These are phyloP conservation scores for Seladonia tumulorum DNA, from an alignment of 2,888 invertebrate species.

Conservation along the genomic window DNA sequence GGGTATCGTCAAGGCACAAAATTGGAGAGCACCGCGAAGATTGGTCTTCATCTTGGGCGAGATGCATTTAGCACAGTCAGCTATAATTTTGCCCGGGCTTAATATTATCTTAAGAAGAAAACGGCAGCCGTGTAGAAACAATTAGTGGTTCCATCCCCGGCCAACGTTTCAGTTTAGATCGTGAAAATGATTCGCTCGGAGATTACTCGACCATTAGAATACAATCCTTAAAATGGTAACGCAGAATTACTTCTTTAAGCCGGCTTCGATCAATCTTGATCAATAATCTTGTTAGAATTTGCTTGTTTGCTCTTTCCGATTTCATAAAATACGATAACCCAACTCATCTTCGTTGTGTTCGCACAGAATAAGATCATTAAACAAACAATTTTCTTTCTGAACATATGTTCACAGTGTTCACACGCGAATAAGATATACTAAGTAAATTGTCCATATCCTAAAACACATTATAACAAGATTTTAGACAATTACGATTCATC, in stretches of 20 bases:
- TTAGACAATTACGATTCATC: no score
- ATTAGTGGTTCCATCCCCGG: slow-evolving; percentile 57
- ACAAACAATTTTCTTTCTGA: no score
- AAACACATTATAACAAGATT: no score
- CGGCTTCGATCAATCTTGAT: no score
- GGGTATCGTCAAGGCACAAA: slow-evolving; percentile 70
- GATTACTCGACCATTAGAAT: slow-evolving; percentile 16
- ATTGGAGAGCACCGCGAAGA: slow-evolving; percentile 72
- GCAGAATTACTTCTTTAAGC: not conserved
- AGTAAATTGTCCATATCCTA: no score
- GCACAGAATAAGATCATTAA: no score
- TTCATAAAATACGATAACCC: no score
- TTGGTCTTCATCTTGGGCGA: slow-evolving; percentile 62
- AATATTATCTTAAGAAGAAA: slow-evolving; percentile 62
- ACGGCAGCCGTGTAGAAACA: slow-evolving; percentile 39
- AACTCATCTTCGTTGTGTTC: no score
- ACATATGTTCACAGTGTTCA: no score
- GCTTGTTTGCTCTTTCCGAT: no score
- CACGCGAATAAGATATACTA: no score
- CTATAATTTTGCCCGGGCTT: slow-evolving; percentile 59
- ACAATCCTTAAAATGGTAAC: not conserved
- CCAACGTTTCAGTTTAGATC: slow-evolving; percentile 7
- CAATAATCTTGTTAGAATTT: no score
- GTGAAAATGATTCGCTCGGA: slow-evolving; percentile 26
- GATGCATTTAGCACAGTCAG: slow-evolving; percentile 59